Conservation (phyloP, 2,797 vertebrate genomes). For the Pseudochaenichthys georgianus region DNA sequence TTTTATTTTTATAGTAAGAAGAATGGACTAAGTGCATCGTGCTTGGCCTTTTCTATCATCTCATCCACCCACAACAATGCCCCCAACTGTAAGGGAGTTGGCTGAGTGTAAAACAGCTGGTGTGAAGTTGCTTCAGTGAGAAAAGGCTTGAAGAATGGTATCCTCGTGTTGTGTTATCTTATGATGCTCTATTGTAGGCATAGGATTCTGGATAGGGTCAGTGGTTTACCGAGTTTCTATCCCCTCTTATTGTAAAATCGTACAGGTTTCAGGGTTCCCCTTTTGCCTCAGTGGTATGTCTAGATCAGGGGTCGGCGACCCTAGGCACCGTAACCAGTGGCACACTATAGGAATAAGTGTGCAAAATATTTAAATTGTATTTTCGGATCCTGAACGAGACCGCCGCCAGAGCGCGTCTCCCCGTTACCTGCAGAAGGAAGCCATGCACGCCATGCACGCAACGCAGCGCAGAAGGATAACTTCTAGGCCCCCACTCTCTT, state of each 20-base stretch:
- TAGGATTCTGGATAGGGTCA: not conserved
- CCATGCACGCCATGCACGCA: no score
- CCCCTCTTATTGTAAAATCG: not conserved
- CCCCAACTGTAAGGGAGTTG: conserved; percentile 7
- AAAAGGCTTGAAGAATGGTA: not conserved
- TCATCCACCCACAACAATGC: conserved; percentile 34
- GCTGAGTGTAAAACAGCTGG: conserved; percentile 12
- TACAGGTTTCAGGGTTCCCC: conserved; percentile 1
- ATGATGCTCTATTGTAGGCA: not conserved
- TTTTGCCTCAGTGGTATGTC: not conserved
- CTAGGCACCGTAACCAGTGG: no score
- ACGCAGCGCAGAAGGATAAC: no score
- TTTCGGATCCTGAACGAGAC: no score
- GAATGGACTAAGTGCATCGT: not conserved
- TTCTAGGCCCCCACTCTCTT: no score
- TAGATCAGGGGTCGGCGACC: not conserved
- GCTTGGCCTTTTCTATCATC: conserved; percentile 19
- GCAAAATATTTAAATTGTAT: no score
- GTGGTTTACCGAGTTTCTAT: not conserved
- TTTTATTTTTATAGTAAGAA: conserved; percentile 9
- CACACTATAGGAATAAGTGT: no score
- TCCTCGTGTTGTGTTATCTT: not conserved
- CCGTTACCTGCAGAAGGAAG: no score
- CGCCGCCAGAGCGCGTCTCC: no score
- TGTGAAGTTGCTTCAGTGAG: conserved; percentile 1